These are phyloP conservation scores for Avahi laniger DNA, from an alignment of 2,797 vertebrate species.

Conservation along the genomic window DNA sequence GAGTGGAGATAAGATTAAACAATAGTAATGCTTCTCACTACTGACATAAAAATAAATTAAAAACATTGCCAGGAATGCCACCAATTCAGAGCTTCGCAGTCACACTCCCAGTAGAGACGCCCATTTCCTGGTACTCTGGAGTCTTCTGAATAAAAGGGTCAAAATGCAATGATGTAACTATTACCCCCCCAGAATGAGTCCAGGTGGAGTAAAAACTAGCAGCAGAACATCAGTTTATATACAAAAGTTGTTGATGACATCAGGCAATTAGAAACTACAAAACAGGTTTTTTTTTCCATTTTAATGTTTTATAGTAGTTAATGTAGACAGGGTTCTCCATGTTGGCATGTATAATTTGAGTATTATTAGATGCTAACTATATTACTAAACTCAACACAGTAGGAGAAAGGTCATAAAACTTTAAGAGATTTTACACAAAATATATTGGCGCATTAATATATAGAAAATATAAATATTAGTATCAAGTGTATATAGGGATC, in stretches of 20 bases:
- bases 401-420: not conserved
- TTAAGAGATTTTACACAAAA: not conserved
- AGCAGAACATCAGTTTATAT: not conserved
- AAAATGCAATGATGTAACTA: not conserved
- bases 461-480: not conserved
- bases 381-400: not conserved
- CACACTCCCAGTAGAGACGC: not conserved
- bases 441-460: not conserved
- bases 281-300: not conserved
- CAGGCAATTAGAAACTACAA: not conserved
- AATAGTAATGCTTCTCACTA: slow-evolving; percentile 64
- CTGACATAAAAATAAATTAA: slow-evolving; percentile 65
- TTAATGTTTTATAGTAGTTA: not conserved
- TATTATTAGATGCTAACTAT: not conserved
- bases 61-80: slow-evolving; percentile 56
- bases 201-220: not conserved
- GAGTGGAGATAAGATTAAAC: slow-evolving; percentile 67
- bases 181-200: not conserved
- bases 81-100: slow-evolving; percentile 43
- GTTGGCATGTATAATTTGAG: not conserved
- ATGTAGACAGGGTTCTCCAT: not conserved
- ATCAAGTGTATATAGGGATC: not conserved
- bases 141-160: not conserved
- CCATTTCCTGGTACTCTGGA: slow-evolving; percentile 33
- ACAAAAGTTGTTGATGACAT: not conserved